Evolutionary conservation across 2,113 vertebrate species (phyloP).

Genomic region (Oncorhynchus gorbuscha): DNA sequence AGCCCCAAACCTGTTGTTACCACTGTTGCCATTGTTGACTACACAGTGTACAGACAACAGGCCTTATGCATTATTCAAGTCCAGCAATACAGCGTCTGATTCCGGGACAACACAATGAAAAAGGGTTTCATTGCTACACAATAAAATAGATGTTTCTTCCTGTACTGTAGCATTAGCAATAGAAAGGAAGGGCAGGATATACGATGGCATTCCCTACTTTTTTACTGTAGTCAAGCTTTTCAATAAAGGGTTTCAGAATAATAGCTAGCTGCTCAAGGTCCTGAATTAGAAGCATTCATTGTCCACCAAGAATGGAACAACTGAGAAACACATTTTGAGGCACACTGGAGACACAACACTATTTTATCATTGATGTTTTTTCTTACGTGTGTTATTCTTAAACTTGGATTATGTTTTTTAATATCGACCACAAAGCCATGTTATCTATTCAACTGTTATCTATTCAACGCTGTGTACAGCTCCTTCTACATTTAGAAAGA

Average conservation of each 20-base stretch:
- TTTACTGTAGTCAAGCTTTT: conserved; percentile 68
- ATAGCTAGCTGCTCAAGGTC: conserved; percentile 43
- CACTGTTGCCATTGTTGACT: conserved; percentile 67
- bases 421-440: background rate
- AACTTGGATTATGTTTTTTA: conserved; percentile 22
- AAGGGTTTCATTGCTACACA: conserved; percentile 68
- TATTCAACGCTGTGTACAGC: background rate
- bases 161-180: conserved; percentile 63
- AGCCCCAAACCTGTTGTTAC: conserved; percentile 72
- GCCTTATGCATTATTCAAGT: conserved; percentile 77
- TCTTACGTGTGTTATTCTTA: conserved; percentile 31
- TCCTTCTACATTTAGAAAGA: background rate
- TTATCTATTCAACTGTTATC: background rate
- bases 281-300: conserved; percentile 59
- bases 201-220: conserved; percentile 61
- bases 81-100: conserved; percentile 60
- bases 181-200: conserved; percentile 56
- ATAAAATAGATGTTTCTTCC: conserved; percentile 64
- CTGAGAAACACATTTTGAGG: background rate
- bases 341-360: background rate
- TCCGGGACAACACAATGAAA: conserved; percentile 66
- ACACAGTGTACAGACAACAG: conserved; percentile 69
- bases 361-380: conserved; percentile 51
- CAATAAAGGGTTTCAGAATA: conserved; percentile 69
- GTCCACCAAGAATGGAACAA: conserved; percentile 19